Base-by-base conservation (phyloP, 2,888 invertebrate genomes). In the Cactoblastis cactorum region DNA sequence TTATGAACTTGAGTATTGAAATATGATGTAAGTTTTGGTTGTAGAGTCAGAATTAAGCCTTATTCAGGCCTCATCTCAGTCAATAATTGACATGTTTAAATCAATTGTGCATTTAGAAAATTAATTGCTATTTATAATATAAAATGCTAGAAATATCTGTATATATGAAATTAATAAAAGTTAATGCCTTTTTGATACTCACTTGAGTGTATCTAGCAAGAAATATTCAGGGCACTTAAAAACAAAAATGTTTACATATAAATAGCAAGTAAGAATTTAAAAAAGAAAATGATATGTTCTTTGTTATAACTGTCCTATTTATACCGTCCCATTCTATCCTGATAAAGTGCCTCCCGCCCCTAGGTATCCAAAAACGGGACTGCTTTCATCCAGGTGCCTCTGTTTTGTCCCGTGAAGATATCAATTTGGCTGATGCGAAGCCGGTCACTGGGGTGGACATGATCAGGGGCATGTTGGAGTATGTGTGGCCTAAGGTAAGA, bases 301-400 rank as follows among this genome's bases (percentile, higher is more conserved):
- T 6, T 14, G 8, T 15, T 15, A 14, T 6, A 12, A 22, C 39
- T 24, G 17, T 43, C 43, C 43, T 5, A 15, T 28, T 12, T 9
- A 19, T 12, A 41, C 41, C 41, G 18, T 39, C 51, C 61, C 60
- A 55, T 57, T 39, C 49, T 49, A 43, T 74, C 75, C 74, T 77
- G 57, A 71, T 69, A 52, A 58, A 52, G 47, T 66, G 45, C 68
- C 65, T 71, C 77, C 83, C 77, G 50, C 69, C 75, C 81, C 63
- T 86, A 90, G 90, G 90, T 83, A 87, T 90, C 86, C 90, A 88
- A 76, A 90, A 90, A 85, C 81, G 97, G 90, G 93, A 94, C 90
- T 98, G 97, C 92, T 96, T 97, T 91, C 97, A 98, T 91, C 96
- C 97, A 81, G 97, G 97, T 69, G 92, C 93, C 43, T 93, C 95